These are phyloP conservation scores for Galaxea fascicularis DNA, from an alignment of 92 coral and sea anemone genomes.

Conservation along the genomic window DNA sequence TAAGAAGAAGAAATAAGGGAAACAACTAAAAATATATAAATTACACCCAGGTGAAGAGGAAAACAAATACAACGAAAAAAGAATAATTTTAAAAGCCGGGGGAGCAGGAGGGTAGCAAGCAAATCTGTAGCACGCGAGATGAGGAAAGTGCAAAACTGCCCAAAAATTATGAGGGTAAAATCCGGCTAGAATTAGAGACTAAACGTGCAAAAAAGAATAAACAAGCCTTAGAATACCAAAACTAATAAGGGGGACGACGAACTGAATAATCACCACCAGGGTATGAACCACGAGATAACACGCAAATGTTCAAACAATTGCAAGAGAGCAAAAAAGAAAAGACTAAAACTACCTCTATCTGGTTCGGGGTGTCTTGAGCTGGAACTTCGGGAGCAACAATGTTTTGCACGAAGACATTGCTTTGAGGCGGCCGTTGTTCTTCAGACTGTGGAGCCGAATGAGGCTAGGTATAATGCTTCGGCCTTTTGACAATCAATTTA, in stretches of 20 bases:
- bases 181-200: not conserved
- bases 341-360: not conserved
- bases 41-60: slow-evolving; percentile 7
- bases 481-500: no score
- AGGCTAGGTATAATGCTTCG: no score
- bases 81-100: not conserved
- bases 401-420: no score
- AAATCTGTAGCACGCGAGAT: no score
- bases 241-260: not conserved
- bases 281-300: not conserved
- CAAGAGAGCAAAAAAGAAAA: not conserved
- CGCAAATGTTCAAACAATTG: slow-evolving; percentile 1
- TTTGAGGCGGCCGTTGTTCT: no score
- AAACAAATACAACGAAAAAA: not conserved
- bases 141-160: no score
- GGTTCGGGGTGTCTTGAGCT: no score
- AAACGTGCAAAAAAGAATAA: slow-evolving; percentile 4
- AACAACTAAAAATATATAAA: not conserved
- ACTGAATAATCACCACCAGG: slow-evolving; percentile 3
- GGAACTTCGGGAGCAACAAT: not conserved
- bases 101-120: not conserved
- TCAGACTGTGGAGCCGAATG: no score
- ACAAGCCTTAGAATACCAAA: no score
- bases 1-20: not conserved
- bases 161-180: no score